Conservation (phyloP, 2,113 vertebrate genomes). For the Rhinolophus sinicus region DNA sequence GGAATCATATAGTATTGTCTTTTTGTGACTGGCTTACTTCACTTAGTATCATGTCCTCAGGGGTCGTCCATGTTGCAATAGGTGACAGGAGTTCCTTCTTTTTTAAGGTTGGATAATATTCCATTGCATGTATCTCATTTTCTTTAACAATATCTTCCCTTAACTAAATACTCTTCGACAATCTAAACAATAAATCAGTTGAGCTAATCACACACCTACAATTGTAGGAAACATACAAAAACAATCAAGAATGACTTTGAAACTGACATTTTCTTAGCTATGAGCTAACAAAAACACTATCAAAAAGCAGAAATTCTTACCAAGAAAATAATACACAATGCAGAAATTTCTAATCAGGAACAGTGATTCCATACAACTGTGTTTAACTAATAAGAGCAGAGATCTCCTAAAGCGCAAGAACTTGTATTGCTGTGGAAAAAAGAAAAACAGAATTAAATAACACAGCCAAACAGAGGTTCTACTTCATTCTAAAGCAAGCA, state of each 20-base stretch:
- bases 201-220: conserved; percentile 22
- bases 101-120: neutral
- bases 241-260: conserved; percentile 1
- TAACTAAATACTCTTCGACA: conserved; percentile 35
- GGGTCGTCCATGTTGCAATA: neutral
- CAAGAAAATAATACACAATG: conserved; percentile 93
- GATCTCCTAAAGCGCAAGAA: conserved; percentile 94
- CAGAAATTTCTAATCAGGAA: conserved; percentile 93
- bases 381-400: conserved; percentile 90
- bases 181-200: conserved; percentile 43
- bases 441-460: conserved; percentile 38
- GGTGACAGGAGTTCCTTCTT: neutral
- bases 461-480: conserved; percentile 2
- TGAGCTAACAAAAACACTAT: conserved; percentile 47
- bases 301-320: conserved; percentile 86
- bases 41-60: neutral
- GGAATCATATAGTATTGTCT: neutral
- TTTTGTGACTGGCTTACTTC: neutral
- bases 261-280: conserved; percentile 42
- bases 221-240: conserved; percentile 8
- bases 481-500: neutral
- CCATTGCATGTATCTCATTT: neutral
- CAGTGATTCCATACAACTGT: conserved; percentile 92
- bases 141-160: conserved; percentile 37
- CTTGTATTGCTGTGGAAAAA: conserved; percentile 94